Evolutionary conservation across 2,113 vertebrate species (phyloP).

Genomic region (Fregata magnificens): DNA sequence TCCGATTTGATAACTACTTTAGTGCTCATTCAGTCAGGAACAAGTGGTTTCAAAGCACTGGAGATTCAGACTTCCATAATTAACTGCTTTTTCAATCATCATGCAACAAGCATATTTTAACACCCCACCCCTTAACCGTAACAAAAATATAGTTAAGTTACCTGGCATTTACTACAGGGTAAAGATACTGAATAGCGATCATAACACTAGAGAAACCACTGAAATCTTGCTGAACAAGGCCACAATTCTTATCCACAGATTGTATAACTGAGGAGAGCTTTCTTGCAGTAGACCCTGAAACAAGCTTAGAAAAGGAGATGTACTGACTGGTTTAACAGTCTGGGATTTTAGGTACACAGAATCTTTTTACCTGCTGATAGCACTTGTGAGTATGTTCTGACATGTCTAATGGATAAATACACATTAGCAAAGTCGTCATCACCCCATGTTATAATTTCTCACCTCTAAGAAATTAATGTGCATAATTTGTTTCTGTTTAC

Average conservation of each 20-base stretch:
- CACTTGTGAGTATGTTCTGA: background rate
- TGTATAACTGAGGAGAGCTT: background rate
- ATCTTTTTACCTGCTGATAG: background rate
- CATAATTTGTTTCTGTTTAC: conserved; percentile 46
- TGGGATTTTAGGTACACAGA: background rate
- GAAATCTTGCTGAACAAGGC: background rate
- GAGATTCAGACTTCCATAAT: background rate
- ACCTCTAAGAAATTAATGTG: background rate
- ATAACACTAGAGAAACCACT: background rate
- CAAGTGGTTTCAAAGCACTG: background rate
- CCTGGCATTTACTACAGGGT: background rate
- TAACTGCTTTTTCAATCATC: background rate
- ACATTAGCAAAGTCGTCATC: background rate
- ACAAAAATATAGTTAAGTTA: background rate
- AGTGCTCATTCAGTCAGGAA: background rate
- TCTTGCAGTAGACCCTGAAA: background rate
- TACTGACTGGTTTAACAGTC: background rate
- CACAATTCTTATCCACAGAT: background rate
- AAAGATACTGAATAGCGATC: background rate
- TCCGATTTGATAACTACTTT: background rate
- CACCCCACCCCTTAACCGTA: background rate
- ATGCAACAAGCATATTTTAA: background rate
- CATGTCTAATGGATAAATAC: background rate
- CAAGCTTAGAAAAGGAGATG: background rate
- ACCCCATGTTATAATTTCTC: background rate